phyloP scores from a whole-genome alignment of 2,797 vertebrate species.

The Ctenopoma kingsleyae region DNA sequence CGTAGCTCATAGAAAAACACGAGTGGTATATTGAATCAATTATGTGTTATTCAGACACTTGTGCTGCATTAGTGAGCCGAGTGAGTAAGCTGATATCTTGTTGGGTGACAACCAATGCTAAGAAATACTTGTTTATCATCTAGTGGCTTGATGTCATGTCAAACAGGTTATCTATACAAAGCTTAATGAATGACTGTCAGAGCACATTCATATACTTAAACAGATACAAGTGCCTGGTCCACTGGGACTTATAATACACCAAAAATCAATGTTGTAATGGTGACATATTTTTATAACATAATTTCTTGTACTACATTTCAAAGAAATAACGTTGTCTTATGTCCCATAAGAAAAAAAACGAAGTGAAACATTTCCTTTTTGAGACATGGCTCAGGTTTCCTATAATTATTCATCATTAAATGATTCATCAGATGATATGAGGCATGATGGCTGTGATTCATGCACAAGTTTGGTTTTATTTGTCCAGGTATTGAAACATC shows the following conservation, averaged over 20 bases:
- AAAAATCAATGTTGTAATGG: no score
- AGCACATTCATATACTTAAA: background rate
- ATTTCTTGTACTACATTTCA: no score
- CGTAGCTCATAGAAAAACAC: conserved; percentile 12
- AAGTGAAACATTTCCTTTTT: no score
- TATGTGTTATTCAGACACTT: conserved; percentile 6
- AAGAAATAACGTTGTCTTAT: no score
- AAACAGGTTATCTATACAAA: background rate
- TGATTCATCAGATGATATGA: background rate
- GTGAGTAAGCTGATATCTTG: background rate
- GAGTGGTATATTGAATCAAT: conserved; percentile 19
- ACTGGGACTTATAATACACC: no score
- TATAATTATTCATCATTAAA: background rate
- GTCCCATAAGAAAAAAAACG: no score
- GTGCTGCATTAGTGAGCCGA: conserved; percentile 2
- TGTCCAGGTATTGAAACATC: background rate
- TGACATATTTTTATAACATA: no score
- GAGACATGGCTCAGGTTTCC: no score
- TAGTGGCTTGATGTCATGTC: background rate
- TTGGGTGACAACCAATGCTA: background rate
- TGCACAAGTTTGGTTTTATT: background rate
- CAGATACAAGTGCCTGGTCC: no score
- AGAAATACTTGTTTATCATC: conserved; percentile 19
- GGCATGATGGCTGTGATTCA: background rate
- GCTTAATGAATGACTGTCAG: background rate